Conservation (phyloP, 2,888 invertebrate species). For the Cerastoderma edule region DNA sequence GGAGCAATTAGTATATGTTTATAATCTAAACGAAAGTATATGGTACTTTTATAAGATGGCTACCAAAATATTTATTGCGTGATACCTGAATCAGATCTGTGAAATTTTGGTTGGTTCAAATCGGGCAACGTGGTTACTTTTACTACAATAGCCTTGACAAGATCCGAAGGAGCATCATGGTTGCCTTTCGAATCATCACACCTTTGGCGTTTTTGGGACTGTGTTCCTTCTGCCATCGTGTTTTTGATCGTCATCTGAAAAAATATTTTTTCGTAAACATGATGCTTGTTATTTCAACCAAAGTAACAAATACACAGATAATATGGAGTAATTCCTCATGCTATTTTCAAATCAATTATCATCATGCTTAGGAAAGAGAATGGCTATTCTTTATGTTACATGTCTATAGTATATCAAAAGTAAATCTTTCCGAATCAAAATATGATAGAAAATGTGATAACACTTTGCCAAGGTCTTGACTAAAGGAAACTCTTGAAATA, state of each 20-base stretch:
- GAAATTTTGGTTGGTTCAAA: conserved; percentile 8
- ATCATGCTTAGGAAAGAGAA: too few species aligned
- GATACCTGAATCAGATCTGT: conserved; percentile 16
- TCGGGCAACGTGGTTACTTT: background rate
- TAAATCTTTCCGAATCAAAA: too few species aligned
- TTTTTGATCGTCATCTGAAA: conserved; percentile 23
- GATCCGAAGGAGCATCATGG: background rate
- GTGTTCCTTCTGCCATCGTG: conserved; percentile 6
- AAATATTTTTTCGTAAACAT: background rate
- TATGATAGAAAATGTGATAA: too few species aligned
- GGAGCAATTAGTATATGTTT: too few species aligned
- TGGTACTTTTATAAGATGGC: too few species aligned
- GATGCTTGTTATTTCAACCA: background rate
- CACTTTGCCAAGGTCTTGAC: too few species aligned
- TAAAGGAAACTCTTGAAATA: too few species aligned
- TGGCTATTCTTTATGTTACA: too few species aligned
- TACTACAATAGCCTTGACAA: background rate
- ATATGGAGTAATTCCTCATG: background rate
- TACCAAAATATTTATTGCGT: too few species aligned
- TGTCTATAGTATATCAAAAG: too few species aligned
- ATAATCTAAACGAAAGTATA: too few species aligned
- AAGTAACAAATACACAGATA: background rate
- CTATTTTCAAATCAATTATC: too few species aligned
- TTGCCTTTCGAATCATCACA: background rate
- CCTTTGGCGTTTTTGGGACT: background rate